A percentile compares a stretch with the other conserved stretches of the same genome.
Evolutionary conservation across 2,888 invertebrate species (phyloP).

Genomic region (Epistrophe eligans): DNA sequence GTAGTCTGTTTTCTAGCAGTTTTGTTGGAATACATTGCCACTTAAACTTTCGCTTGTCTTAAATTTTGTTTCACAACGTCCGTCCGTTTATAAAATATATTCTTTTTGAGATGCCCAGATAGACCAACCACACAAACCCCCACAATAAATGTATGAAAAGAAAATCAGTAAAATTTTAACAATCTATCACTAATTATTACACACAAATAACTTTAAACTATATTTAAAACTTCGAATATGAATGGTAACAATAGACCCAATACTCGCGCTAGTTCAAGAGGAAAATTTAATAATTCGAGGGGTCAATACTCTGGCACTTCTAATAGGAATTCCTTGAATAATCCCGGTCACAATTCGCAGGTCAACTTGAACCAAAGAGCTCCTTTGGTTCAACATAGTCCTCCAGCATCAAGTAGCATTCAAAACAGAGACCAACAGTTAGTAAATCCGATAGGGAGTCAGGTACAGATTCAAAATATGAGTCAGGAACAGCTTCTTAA

Average conservation of each 20-base stretch:
- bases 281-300: constrained; percentile 1
- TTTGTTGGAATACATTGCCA: no score
- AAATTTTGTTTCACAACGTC: no score
- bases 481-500: background rate
- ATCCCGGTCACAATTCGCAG: background rate
- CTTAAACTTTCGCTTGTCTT: no score
- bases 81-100: no score
- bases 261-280: background rate
- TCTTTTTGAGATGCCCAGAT: no score
- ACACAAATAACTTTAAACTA: no score
- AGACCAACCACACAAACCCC: no score
- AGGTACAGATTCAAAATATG: background rate
- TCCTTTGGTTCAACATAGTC: background rate
- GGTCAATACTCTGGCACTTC: background rate
- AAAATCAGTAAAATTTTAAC: no score
- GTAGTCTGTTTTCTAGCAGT: no score
- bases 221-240: background rate
- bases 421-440: no score
- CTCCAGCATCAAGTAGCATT: background rate
- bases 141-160: background rate
- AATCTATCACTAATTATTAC: no score
- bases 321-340: background rate
- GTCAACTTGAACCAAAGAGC: background rate
- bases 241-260: background rate
- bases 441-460: background rate